Conservation (phyloP, 2,888 invertebrate species). For the Tipula lateralis region DNA sequence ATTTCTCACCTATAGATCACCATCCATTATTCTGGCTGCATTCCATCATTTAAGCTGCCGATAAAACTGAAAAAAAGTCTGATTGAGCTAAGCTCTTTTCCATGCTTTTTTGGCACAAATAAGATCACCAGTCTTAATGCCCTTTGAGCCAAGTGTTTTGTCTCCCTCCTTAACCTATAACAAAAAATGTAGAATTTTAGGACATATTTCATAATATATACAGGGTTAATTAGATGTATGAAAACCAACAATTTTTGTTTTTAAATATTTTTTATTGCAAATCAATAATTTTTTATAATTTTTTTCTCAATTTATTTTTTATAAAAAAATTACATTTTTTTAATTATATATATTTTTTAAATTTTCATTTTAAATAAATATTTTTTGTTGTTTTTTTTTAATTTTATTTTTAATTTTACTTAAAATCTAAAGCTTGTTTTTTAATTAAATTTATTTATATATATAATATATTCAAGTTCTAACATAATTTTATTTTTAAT, state of each 20-base stretch:
- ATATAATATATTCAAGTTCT: conserved; percentile 15
- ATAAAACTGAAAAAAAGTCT: too few relatives aligned
- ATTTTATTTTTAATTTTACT: not conserved
- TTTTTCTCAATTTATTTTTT: conserved; percentile 24
- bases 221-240: too few relatives aligned
- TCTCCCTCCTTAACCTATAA: too few relatives aligned
- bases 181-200: too few relatives aligned
- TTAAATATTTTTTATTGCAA: not conserved
- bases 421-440: conserved; percentile 20
- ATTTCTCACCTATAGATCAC: too few relatives aligned
- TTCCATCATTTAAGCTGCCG: too few relatives aligned
- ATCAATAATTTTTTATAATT: conserved; percentile 12
- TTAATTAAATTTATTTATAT: conserved; percentile 5
- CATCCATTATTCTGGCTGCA: too few relatives aligned
- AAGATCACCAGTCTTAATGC: too few relatives aligned
- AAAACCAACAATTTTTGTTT: not conserved
- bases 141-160: too few relatives aligned
- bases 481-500: not conserved
- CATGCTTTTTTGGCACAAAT: too few relatives aligned
- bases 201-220: too few relatives aligned
- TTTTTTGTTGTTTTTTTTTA: not conserved
- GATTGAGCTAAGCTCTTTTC: too few relatives aligned
- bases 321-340: conserved; percentile 24
- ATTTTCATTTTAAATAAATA: conserved; percentile 15
- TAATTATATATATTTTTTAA: conserved; percentile 19